Evolutionary conservation across 2,888 invertebrate genomes (phyloP).

Genomic region (Pseudococcus viburni): DNA sequence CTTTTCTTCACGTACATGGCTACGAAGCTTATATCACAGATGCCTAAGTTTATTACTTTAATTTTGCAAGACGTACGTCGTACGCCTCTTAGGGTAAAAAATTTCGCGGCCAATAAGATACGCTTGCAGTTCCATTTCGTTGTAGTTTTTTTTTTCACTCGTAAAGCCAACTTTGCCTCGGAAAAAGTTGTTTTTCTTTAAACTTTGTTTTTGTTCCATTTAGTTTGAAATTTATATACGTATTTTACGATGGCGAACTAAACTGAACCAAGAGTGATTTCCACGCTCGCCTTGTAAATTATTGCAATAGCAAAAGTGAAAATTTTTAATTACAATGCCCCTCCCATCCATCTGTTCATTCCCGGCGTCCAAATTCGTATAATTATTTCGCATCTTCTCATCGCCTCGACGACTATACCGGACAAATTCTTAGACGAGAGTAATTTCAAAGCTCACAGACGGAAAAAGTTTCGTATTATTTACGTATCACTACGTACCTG

Average conservation of each 20-base stretch:
- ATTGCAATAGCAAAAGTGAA: background rate
- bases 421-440: conserved; percentile 13
- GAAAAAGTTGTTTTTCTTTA: conserved; percentile 33
- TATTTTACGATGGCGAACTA: conserved; percentile 23
- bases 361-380: background rate
- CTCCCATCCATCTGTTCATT: background rate
- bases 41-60: conserved; percentile 32
- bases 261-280: conserved; percentile 27
- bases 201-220: conserved; percentile 45
- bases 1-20: background rate
- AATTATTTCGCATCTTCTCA: conserved; percentile 14
- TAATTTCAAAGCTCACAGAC: background rate
- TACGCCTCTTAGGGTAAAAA: background rate
- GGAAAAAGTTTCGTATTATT: background rate
- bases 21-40: background rate
- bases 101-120: conserved; percentile 9
- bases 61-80: conserved; percentile 15
- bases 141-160: conserved; percentile 30
- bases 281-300: background rate
- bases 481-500: conserved; percentile 8
- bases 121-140: background rate
- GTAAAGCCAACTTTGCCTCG: background rate
- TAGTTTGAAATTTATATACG: conserved; percentile 43
- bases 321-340: conserved; percentile 17
- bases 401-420: background rate